Evolutionary conservation across 2,113 vertebrate genomes (phyloP).

Genomic region (Emydura subglobosa): DNA sequence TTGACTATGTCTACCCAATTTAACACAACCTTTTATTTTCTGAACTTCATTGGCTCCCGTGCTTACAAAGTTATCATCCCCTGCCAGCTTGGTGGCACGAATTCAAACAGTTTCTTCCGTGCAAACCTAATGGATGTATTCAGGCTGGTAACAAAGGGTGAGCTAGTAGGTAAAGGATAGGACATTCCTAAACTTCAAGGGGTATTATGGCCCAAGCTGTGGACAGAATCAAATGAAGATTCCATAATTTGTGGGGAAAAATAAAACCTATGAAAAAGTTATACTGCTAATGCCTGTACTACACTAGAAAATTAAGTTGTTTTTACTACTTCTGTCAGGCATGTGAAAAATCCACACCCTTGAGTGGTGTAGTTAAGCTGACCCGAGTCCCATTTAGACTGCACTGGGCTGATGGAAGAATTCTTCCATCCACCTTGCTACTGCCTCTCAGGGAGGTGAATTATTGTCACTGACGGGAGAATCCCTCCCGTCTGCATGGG

Average conservation of each 20-base stretch:
- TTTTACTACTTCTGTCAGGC: background rate
- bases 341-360: background rate
- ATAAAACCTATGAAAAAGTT: background rate
- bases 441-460: background rate
- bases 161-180: background rate
- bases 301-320: background rate
- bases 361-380: background rate
- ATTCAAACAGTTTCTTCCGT: conserved; percentile 28
- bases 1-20: conserved; percentile 9
- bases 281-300: background rate
- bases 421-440: background rate
- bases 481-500: background rate
- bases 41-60: background rate
- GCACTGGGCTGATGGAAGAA: background rate
- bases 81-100: conserved; percentile 30
- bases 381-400: background rate
- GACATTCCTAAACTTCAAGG: background rate
- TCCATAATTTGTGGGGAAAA: background rate
- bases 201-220: background rate
- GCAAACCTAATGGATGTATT: conserved; percentile 19
- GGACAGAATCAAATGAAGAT: background rate
- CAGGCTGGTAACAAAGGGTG: conserved; percentile 22
- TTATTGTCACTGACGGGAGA: background rate
- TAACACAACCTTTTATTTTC: conserved; percentile 28
- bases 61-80: conserved; percentile 32